These are phyloP conservation scores for Coreoperca whiteheadi DNA, from an alignment of 2,113 vertebrate species.

Conservation along the genomic window DNA sequence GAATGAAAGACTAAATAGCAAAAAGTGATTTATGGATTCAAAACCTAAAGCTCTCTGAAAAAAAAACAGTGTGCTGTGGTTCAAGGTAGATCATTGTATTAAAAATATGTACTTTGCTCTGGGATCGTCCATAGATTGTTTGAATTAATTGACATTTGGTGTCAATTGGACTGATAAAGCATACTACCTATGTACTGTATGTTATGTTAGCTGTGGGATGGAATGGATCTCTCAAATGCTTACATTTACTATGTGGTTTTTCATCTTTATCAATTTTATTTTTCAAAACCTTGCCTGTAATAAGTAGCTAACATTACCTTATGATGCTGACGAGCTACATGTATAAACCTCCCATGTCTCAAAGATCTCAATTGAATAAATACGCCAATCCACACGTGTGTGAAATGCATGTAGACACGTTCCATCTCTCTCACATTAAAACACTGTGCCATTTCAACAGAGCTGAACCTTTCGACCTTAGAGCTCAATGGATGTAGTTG, in stretches of 20 bases:
- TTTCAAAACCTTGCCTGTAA: neutral
- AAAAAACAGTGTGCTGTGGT: neutral
- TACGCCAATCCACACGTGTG: neutral
- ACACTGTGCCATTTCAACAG: no score
- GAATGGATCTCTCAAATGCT: neutral
- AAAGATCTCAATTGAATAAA: neutral
- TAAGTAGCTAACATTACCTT: neutral
- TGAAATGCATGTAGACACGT: neutral
- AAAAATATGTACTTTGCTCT: conserved; percentile 12
- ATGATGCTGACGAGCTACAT: neutral
- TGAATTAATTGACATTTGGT: conserved; percentile 3
- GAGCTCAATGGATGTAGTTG: no score
- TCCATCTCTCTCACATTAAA: neutral
- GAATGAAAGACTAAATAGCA: conserved; percentile 15
- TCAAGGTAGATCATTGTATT: neutral
- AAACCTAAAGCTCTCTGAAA: neutral
- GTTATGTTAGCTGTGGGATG: neutral
- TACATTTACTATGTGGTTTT: neutral
- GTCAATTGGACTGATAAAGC: neutral
- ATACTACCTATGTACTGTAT: neutral
- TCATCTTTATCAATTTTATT: neutral
- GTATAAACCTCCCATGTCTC: neutral
- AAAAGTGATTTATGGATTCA: conserved; percentile 16
- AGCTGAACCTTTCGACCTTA: no score
- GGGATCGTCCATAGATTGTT: neutral